Base-by-base conservation (phyloP, 2,888 invertebrate genomes). In the Actias luna region DNA sequence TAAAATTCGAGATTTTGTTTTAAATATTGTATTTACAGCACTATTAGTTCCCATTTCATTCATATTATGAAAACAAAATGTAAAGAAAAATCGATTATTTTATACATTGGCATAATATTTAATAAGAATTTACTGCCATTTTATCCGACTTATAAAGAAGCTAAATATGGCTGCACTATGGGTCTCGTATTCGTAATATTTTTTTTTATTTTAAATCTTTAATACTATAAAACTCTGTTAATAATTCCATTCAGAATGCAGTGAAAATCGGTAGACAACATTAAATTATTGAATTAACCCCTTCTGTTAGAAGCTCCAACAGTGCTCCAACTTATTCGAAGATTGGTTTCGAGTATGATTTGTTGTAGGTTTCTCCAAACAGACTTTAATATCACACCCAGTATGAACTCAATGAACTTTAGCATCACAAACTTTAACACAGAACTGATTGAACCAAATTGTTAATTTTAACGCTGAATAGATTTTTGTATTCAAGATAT, bases 271-370 rank as follows among this genome's bases (percentile, higher is more conserved):
- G 71, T 74, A 63, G 71, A 77, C 81, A 79, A 77, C 75, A 74
- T 66, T 66, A 72, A 71, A 78, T 77, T 77, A 80, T 77, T 76
- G 71, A 85, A 84, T 83, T 83, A 83, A 84, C 84, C 78, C 75
- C 81, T 80, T 82, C 77, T 78, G 80, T 79, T 68, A 66, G 70
- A 71, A 36, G 70, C 69, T 66, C 65, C 67, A 68, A 69, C 73
- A 74, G 72, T 70, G 72, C 73, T 71, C 76, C 70, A 74, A 77
- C 69, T 74, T 68, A 66, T 73, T 76, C 73, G 29, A 73, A 79
- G 79, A 80, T 75, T 72, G 71, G 68, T 75, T 75, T 81, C 75
- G 77, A 78, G 77, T 75, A 70, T 65, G 72, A 76, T 74, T 71
- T 74, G 74, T 74, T 70, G 71, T 77, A 68, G 74, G 67, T 57